A percentile compares a stretch with the other conserved stretches of the same genome.
Evolutionary conservation across 2,888 invertebrate species (phyloP).

Genomic region (Megaustenia siamemsis): DNA sequence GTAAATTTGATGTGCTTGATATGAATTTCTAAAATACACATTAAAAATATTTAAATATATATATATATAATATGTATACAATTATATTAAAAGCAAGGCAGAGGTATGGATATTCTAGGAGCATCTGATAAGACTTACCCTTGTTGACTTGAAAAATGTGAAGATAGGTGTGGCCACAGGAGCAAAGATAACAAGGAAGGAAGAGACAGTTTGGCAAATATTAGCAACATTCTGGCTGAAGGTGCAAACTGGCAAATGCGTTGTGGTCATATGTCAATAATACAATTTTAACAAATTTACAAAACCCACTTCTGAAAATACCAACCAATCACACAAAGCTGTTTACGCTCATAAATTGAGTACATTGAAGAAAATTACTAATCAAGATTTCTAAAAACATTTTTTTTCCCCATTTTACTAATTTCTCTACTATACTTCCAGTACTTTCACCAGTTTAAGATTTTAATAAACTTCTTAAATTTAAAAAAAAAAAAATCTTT

Average conservation of each 20-base stretch:
- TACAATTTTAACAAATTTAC: background rate
- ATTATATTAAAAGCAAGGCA: background rate
- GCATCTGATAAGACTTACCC: slow-evolving; percentile 61
- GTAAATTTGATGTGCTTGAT: background rate
- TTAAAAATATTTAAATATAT: background rate
- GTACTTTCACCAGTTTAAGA: no score
- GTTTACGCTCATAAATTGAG: no score
- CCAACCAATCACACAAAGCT: background rate
- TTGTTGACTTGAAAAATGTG: slow-evolving; percentile 66
- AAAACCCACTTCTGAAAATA: background rate
- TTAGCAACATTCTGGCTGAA: slow-evolving; percentile 37
- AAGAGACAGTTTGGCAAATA: slow-evolving; percentile 37
- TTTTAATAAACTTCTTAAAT: no score
- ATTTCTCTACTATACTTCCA: no score
- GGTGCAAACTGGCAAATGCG: slow-evolving; percentile 23
- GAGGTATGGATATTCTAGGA: slow-evolving; percentile 3
- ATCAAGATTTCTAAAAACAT: no score
- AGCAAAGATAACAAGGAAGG: slow-evolving; percentile 44
- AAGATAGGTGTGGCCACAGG: slow-evolving; percentile 53
- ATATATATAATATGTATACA: background rate
- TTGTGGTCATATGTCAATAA: background rate
- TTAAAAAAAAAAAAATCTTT: no score
- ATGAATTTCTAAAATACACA: background rate
- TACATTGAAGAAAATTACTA: no score
- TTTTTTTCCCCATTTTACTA: no score